These are phyloP conservation scores for Nephrotoma guestfalica DNA, from an alignment of 2,888 invertebrate species.

Conservation along the genomic window DNA sequence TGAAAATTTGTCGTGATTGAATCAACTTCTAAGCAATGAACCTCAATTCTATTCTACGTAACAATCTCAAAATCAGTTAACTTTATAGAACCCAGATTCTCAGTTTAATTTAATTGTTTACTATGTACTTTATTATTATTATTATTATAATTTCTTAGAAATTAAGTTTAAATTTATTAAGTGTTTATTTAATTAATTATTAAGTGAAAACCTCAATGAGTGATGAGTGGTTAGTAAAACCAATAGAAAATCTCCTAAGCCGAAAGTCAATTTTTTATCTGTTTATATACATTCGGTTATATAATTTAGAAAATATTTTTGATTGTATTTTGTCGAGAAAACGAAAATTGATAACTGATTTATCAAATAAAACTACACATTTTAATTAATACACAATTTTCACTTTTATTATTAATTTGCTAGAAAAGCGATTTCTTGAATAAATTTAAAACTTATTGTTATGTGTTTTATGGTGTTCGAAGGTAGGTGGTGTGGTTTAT, in stretches of 20 bases:
- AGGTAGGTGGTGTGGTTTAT: not conserved
- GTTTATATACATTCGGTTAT: not conserved
- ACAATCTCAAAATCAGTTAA: not conserved
- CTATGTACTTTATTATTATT: not conserved
- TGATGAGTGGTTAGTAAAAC: not conserved
- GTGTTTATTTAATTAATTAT: not conserved
- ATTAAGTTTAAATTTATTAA: not conserved
- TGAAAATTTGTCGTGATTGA: conserved; percentile 49
- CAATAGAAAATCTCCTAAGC: not conserved
- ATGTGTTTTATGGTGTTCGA: not conserved
- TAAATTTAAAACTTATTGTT: not conserved
- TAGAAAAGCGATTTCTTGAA: no score
- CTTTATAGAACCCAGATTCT: not conserved
- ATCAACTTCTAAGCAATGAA: not conserved
- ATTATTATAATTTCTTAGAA: not conserved
- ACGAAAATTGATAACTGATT: not conserved
- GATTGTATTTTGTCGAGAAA: not conserved
- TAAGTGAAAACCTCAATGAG: not conserved
- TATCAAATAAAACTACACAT: not conserved
- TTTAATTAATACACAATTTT: not conserved
- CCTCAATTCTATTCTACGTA: not conserved
- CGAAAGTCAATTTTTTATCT: not conserved
- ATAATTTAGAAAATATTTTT: not conserved
- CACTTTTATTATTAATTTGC: not conserved
- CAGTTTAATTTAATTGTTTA: not conserved